Percentiles rank a stretch among this genome's conserved stretches.
phyloP scores from a whole-genome alignment of 2,888 invertebrate genomes.

The Stenotaenia linearis region DNA sequence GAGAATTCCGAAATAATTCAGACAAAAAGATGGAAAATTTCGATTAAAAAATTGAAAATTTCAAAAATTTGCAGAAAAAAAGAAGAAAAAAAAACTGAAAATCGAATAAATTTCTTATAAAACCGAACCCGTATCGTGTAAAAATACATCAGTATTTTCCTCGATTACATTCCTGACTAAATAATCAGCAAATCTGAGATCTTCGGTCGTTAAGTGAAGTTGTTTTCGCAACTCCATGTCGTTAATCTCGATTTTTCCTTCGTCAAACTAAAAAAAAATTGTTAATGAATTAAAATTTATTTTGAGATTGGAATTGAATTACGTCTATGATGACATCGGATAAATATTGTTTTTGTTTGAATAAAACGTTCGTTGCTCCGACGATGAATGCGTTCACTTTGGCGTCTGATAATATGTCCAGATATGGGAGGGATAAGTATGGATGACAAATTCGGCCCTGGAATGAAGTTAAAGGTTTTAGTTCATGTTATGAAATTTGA shows the following conservation, averaged over 20 bases:
- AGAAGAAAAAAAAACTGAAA: no score
- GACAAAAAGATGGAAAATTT: no score
- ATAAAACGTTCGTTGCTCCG: conserved; percentile 97
- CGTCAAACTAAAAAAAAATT: conserved; percentile 58
- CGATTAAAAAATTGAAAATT: no score
- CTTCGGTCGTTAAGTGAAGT: conserved; percentile 86
- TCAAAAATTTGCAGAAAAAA: no score
- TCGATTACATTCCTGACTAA: conserved; percentile 65
- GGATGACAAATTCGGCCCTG: conserved; percentile 89
- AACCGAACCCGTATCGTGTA: conserved; percentile 66
- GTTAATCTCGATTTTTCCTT: conserved; percentile 73
- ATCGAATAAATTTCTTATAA: no score
- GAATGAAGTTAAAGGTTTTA: no score
- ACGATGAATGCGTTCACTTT: conserved; percentile 70
- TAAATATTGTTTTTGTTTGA: conserved; percentile 87
- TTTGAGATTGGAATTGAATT: background rate
- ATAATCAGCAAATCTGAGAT: conserved; percentile 90
- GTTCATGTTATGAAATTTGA: no score
- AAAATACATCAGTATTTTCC: conserved; percentile 59
- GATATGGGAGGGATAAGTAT: conserved; percentile 87
- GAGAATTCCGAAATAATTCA: no score
- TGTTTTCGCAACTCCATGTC: conserved; percentile 74
- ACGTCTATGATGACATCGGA: conserved; percentile 64
- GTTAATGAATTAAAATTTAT: background rate
- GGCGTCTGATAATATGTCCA: conserved; percentile 82